Percentiles rank a stretch among this genome's conserved stretches.
Conservation (phyloP, 2,888 invertebrate species). For the Odontothrips loti region DNA sequence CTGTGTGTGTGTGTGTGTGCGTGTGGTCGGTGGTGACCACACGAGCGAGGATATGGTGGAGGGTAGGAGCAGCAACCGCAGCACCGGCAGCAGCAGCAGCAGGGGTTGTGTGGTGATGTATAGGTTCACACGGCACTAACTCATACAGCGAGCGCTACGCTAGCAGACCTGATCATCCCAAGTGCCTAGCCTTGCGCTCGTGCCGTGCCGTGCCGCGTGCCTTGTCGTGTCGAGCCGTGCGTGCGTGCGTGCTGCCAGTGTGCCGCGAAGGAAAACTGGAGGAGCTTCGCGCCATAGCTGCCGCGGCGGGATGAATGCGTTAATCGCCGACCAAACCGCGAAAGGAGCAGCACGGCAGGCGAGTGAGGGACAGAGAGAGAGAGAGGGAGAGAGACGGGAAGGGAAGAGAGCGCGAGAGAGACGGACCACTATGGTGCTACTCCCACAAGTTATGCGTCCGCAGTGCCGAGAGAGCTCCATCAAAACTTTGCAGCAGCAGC, state of each 20-base stretch:
- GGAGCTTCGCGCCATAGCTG: too few relatives aligned
- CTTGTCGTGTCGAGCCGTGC: neutral
- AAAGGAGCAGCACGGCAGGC: too few relatives aligned
- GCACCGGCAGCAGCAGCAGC: neutral
- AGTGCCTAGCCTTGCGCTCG: neutral
- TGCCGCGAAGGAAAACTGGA: too few relatives aligned
- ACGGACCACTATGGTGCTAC: too few relatives aligned
- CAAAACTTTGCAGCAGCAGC: conserved; percentile 40
- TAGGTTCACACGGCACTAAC: neutral
- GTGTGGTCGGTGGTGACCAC: neutral
- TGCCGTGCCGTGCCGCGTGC: neutral
- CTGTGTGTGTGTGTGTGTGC: neutral
- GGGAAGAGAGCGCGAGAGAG: neutral
- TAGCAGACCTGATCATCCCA: neutral
- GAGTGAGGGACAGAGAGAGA: too few relatives aligned
- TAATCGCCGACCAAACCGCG: neutral
- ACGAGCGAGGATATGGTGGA: too few relatives aligned
- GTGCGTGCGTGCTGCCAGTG: too few relatives aligned
- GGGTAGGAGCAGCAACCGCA: too few relatives aligned
- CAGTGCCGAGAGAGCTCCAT: conserved; percentile 39
- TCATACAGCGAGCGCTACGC: neutral
- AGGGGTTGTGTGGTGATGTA: neutral
- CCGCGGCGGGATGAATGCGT: conserved; percentile 4
- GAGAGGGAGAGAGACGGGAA: neutral
- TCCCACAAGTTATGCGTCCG: conserved; percentile 34